Base-by-base conservation (phyloP, 2,797 vertebrate species). In the Brachyrhaphis roseni region DNA sequence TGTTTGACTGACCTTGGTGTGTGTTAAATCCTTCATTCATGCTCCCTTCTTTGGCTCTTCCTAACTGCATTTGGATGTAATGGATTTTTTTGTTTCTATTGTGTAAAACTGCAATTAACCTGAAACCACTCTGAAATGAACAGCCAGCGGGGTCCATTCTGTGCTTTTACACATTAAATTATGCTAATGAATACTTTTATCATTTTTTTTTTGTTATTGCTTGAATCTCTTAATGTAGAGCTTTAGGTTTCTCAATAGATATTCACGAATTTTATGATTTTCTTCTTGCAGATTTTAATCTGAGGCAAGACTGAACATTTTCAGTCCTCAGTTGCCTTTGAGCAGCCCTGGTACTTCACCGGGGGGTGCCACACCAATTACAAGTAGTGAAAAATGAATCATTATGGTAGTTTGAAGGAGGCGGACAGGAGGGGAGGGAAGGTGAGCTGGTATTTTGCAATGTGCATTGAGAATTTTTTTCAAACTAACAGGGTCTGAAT, bases 51-150 rank as follows among this genome's bases (percentile, higher is more conserved):
- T 88, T 84, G 79, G 59, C 85, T 79, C 70, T 45, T 36, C 41
- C 78, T 49, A 59, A 72, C 80, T 82, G 77, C 78, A 79, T 74
- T 86, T 84, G 76, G 76, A 72, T 85, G 79, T 84, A 88, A 88
- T 87, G 78, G 82, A 57, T 87, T 80, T 86, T 86, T 91, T 92
- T 88, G 78, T 92, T 86, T 83, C 83, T 78, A 82, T 90, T 87
- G 76, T 89, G 55, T 88, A 70, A 31, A 87, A 86, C 83, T 84
- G 82, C 83, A 92, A 91, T 94, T 88, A 93, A 90, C 89, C 87
- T 91, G 90, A 93, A 91, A 86, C 84, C 87, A 85, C 85, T 94
- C 81, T 68, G 78, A 86, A 90, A 90, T 89, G 81, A 86, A 86
- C 79, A 85, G 78, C 70, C 82, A 72, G 49, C 82, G 62, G 80